These are phyloP conservation scores for Corythaeola cristata DNA, from an alignment of 2,113 vertebrate species.

Conservation along the genomic window DNA sequence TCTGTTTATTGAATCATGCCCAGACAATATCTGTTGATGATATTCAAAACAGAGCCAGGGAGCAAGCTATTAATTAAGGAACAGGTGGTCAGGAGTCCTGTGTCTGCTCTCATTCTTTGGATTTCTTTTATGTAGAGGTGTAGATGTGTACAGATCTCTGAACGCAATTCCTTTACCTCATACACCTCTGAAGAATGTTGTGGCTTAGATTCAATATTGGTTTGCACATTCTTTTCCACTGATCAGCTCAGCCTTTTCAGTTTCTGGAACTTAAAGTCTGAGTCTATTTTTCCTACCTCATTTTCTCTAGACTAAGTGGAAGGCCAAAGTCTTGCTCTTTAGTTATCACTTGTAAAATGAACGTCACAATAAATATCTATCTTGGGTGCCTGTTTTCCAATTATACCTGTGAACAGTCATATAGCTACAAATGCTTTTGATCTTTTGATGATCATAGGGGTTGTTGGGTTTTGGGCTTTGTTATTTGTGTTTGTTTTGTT, in stretches of 20 bases:
- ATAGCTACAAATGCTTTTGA: not conserved
- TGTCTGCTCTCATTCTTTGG: not conserved
- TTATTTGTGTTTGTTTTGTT: not conserved
- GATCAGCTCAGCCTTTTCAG: not conserved
- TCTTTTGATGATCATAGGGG: not conserved
- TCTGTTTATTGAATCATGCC: not conserved
- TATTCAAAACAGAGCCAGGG: not conserved
- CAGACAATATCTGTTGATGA: not conserved
- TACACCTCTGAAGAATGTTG: not conserved
- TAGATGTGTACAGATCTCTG: not conserved
- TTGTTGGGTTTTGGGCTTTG: not conserved
- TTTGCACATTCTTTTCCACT: not conserved
- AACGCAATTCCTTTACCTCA: not conserved
- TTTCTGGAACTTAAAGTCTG: not conserved
- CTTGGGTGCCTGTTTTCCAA: not conserved
- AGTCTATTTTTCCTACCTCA: not conserved
- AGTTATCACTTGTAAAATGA: not conserved
- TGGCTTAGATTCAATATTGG: not conserved
- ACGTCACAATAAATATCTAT: not conserved
- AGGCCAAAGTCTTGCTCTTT: not conserved
- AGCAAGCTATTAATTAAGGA: not conserved
- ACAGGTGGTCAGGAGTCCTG: not conserved
- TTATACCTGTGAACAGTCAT: not conserved
- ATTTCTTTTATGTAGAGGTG: not conserved
- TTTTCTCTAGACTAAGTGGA: not conserved